A percentile compares a stretch with the other conserved stretches of the same genome.
phyloP scores from a whole-genome alignment of 2,888 invertebrate species.

The Dryobotodes eremita region DNA sequence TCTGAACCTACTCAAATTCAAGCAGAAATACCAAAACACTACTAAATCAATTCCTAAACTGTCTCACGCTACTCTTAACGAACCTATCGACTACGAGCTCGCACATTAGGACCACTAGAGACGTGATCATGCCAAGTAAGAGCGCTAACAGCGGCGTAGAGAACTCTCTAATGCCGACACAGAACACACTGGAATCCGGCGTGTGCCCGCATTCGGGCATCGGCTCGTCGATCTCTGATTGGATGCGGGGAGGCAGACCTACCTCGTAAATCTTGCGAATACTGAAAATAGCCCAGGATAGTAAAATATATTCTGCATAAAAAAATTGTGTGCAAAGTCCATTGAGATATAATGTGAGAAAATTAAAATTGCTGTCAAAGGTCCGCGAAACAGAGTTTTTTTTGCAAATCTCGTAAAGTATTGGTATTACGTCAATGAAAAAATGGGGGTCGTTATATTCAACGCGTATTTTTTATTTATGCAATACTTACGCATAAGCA shows the following conservation, averaged over 20 bases:
- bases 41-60: conserved; percentile 16
- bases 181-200: conserved; percentile 84
- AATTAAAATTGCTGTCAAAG: too few relatives aligned
- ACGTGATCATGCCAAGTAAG: conserved; percentile 84
- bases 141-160: conserved; percentile 90
- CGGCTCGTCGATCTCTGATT: conserved; percentile 90
- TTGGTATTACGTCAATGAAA: too few relatives aligned
- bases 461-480: neutral
- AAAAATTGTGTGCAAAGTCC: neutral
- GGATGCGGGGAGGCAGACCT: conserved; percentile 91
- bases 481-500: conserved; percentile 89
- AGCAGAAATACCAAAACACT: neutral
- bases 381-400: too few relatives aligned
- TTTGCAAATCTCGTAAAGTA: too few relatives aligned
- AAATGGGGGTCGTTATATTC: neutral
- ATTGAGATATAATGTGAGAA: too few relatives aligned
- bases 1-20: neutral
- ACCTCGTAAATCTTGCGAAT: conserved; percentile 90
- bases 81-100: conserved; percentile 75
- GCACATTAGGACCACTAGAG: conserved; percentile 78
- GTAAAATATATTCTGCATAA: too few relatives aligned
- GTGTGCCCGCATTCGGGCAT: conserved; percentile 91
- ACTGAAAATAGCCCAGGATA: conserved; percentile 78
- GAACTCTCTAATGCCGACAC: conserved; percentile 91
- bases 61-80: conserved; percentile 27